phyloP scores from a whole-genome alignment of 53 echinoderm and acorn worm species.

The Arbacia lixula region DNA sequence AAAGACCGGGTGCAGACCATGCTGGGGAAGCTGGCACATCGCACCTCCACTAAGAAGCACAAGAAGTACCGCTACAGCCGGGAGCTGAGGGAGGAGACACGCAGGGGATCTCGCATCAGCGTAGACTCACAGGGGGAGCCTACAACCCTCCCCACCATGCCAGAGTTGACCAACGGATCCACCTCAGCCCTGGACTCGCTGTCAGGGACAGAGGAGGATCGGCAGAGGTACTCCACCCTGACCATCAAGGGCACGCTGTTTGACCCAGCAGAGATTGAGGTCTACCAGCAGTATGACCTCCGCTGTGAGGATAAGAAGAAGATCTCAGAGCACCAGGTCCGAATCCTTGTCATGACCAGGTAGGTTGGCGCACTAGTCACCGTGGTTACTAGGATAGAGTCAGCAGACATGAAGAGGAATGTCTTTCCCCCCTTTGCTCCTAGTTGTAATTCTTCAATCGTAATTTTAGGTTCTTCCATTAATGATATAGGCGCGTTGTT shows the following conservation, averaged over 20 bases:
- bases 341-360: slow-evolving; percentile 88
- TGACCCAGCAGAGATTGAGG: slow-evolving; percentile 78
- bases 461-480: no score
- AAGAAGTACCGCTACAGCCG: slow-evolving; percentile 91
- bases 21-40: slow-evolving; percentile 71
- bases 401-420: no score
- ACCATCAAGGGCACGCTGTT: slow-evolving; percentile 42
- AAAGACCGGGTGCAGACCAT: slow-evolving; percentile 57
- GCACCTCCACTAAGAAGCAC: slow-evolving; percentile 61
- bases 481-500: no score
- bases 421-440: no score
- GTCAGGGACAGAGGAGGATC: slow-evolving; percentile 39
- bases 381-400: no score
- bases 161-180: slow-evolving; percentile 20
- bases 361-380: no score
- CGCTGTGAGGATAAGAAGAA: slow-evolving; percentile 78
- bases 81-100: slow-evolving; percentile 79
- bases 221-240: slow-evolving; percentile 2
- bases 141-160: neutral
- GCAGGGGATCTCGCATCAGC: slow-evolving; percentile 71
- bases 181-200: neutral
- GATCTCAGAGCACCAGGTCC: slow-evolving; percentile 93
- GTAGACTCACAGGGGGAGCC: neutral
- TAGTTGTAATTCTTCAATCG: no score
- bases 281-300: slow-evolving; percentile 79